Conservation (phyloP, 2,113 vertebrate genomes). For the Emberiza fucata region DNA sequence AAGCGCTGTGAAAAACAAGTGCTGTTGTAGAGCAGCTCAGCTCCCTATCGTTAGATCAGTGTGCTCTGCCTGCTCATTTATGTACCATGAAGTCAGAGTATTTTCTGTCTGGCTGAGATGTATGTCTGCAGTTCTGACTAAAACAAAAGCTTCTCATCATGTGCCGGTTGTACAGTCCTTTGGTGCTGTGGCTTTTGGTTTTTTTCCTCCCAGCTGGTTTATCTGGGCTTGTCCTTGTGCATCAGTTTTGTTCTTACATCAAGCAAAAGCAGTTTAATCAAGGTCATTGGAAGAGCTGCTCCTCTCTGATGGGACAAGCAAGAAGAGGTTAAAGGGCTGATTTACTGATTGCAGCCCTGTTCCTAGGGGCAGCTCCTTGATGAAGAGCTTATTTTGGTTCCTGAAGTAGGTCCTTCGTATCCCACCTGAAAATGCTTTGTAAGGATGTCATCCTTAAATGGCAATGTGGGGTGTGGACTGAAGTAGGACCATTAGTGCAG, state of each 20-base stretch:
- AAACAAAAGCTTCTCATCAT: neutral
- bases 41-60: neutral
- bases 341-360: neutral
- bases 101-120: constrained; percentile 14
- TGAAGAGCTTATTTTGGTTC: neutral
- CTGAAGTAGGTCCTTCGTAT: neutral
- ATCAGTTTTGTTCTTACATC: fast-evolving
- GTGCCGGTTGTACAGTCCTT: neutral
- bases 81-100: neutral
- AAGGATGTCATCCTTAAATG: neutral
- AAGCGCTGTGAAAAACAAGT: neutral
- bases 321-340: neutral
- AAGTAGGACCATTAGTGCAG: neutral
- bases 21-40: neutral
- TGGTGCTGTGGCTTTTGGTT: neutral
- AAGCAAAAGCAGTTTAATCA: neutral
- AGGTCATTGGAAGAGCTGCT: neutral
- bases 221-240: neutral
- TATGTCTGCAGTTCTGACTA: neutral
- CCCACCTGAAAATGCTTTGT: neutral
- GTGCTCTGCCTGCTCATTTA: neutral
- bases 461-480: neutral
- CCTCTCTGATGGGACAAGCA: neutral
- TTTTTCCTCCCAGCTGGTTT: neutral
- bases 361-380: neutral